Conservation (phyloP, 2,888 invertebrate species). For the Electrophaes corylata region DNA sequence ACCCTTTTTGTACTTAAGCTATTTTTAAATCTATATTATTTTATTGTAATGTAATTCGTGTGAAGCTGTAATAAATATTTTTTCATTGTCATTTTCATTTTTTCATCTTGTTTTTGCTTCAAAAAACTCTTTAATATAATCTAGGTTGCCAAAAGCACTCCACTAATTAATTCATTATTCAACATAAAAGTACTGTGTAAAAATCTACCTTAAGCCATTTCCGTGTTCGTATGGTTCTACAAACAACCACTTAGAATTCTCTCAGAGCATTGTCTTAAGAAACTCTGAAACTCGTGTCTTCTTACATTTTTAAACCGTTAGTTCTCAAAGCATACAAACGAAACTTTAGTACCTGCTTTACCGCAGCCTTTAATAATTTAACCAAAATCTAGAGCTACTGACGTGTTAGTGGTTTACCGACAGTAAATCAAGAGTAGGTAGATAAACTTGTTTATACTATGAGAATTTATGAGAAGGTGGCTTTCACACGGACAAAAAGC, state of each 20-base stretch:
- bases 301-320: constrained; percentile 6
- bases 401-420: not conserved
- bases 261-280: constrained; percentile 8
- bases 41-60: no score
- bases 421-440: not conserved
- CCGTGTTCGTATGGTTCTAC: not conserved
- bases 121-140: no score
- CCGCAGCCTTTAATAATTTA: constrained; percentile 9
- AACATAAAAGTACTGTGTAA: not conserved
- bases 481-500: not conserved
- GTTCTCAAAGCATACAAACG: constrained; percentile 8
- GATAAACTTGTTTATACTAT: not conserved
- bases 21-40: no score
- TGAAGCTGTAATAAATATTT: no score
- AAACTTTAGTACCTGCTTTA: constrained; percentile 4
- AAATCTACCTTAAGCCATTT: not conserved
- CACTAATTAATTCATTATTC: no score
- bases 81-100: no score
- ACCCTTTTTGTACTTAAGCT: no score
- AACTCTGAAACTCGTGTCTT: not conserved
- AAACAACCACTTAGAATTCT: not conserved
- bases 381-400: not conserved
- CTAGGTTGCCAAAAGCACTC: no score
- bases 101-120: no score
- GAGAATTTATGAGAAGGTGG: not conserved